phyloP scores from a whole-genome alignment of 2,113 vertebrate genomes.

The Pseudopipra pipra region DNA sequence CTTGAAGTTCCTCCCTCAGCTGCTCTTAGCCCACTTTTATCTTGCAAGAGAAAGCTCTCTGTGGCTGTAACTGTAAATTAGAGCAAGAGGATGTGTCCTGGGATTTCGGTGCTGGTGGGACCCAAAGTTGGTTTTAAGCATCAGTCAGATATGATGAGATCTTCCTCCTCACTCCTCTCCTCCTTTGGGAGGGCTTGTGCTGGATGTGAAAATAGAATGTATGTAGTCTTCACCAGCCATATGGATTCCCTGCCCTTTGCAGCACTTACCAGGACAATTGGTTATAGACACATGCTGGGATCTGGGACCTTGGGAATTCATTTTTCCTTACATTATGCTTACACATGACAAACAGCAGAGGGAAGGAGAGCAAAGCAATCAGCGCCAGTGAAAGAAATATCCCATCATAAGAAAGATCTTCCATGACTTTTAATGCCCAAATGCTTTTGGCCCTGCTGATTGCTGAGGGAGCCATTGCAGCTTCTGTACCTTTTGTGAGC shows the following conservation, averaged over 20 bases:
- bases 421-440: neutral
- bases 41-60: neutral
- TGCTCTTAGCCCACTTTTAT: neutral
- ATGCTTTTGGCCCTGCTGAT: neutral
- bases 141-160: neutral
- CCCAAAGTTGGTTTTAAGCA: neutral
- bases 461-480: accelerated
- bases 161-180: neutral
- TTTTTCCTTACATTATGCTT: neutral
- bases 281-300: neutral
- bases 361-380: neutral
- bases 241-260: neutral
- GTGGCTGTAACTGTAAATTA: neutral
- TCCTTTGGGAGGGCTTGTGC: neutral
- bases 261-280: accelerated
- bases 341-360: neutral
- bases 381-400: neutral
- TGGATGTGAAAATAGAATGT: neutral
- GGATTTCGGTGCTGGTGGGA: neutral
- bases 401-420: neutral
- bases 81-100: neutral
- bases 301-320: neutral
- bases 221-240: neutral
- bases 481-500: neutral
- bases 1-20: neutral